phyloP scores from a whole-genome alignment of 2,113 vertebrate genomes.

The Brevimyrus niger region DNA sequence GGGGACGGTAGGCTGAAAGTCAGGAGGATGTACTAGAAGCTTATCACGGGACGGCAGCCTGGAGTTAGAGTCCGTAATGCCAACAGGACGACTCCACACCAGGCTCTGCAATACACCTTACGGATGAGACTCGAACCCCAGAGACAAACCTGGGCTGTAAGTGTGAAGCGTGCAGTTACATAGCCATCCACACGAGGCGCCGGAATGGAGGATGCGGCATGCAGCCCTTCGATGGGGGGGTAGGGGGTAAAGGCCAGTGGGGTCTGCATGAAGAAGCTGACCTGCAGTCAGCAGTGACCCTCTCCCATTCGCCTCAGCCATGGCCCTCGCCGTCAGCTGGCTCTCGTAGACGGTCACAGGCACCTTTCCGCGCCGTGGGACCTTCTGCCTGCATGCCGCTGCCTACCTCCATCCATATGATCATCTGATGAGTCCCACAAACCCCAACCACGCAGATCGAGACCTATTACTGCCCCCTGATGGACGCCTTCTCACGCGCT shows the following conservation, averaged over 20 bases:
- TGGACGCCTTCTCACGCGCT: not conserved
- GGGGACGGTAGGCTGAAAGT: constrained; percentile 24
- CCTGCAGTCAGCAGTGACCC: not conserved
- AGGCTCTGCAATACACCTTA: not conserved
- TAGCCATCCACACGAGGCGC: not conserved
- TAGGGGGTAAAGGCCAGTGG: not conserved
- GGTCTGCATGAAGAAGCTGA: not conserved
- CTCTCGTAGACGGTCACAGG: too few relatives aligned
- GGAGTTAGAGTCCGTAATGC: not conserved
- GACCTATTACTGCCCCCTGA: not conserved
- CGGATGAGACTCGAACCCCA: not conserved
- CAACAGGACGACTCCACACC: too few relatives aligned
- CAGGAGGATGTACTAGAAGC: constrained; percentile 22
- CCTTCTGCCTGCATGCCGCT: not conserved
- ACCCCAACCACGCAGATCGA: not conserved
- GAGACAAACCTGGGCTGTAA: not conserved
- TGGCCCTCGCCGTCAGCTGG: too few relatives aligned
- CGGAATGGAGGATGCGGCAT: not conserved
- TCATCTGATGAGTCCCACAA: not conserved
- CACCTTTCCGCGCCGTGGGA: not conserved
- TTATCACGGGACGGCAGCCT: not conserved
- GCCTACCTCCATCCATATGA: not conserved
- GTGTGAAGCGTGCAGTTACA: not conserved
- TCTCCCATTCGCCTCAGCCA: not conserved
- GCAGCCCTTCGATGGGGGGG: not conserved